These are phyloP conservation scores for Carassius auratus DNA, from an alignment of 2,113 vertebrate genomes.

Conservation along the genomic window DNA sequence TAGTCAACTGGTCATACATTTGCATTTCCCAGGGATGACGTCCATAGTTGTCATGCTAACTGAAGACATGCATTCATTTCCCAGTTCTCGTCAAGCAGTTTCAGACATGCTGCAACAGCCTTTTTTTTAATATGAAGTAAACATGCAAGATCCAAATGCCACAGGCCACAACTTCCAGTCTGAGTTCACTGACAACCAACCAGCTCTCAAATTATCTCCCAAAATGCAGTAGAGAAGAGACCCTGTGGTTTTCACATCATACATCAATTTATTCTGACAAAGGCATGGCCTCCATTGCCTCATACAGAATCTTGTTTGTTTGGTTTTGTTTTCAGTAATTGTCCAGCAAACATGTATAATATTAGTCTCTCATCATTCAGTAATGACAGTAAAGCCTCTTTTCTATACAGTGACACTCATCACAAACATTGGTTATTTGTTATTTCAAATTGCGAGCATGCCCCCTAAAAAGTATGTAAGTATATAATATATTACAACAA, in stretches of 20 bases:
- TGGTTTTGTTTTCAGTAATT: constrained; percentile 2
- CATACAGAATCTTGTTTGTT: background rate
- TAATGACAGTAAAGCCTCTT: background rate
- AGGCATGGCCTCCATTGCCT: constrained; percentile 49
- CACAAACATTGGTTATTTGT: background rate
- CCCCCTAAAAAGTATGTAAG: background rate
- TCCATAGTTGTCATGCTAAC: constrained; percentile 41
- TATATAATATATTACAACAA: background rate
- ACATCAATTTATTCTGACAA: constrained; percentile 49
- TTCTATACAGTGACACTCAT: constrained; percentile 8
- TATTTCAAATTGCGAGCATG: constrained; percentile 13
- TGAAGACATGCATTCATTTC: constrained; percentile 48
- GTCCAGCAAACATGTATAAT: background rate
- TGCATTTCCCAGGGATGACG: constrained; percentile 25
- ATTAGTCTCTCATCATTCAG: background rate
- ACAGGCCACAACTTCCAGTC: constrained; percentile 33
- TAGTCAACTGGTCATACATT: constrained; percentile 12
- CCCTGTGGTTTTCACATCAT: constrained; percentile 55
- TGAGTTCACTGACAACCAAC: constrained; percentile 55
- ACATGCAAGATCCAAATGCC: constrained; percentile 52
- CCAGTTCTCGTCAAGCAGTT: constrained; percentile 33
- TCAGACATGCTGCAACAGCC: constrained; percentile 46
- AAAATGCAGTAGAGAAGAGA: constrained; percentile 55
- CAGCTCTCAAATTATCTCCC: constrained; percentile 58
- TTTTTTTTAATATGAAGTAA: constrained; percentile 23